Percentiles rank a stretch among this genome's conserved stretches.
Conservation (phyloP, 2,888 invertebrate genomes). For the Epinotia ramella region DNA sequence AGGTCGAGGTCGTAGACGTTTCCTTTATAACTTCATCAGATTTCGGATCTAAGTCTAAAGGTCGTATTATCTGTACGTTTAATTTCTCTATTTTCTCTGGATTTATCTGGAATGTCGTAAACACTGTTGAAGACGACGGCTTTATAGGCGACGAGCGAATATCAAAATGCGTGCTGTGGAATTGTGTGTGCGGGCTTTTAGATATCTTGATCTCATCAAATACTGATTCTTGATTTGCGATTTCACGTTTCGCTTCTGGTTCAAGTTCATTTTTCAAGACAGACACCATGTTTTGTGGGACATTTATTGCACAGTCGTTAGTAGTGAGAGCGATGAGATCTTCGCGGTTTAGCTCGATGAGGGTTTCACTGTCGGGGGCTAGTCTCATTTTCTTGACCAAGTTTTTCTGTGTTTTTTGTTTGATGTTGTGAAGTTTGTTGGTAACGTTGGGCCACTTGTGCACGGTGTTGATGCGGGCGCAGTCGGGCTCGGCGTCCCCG, state of each 20-base stretch:
- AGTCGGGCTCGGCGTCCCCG: slow-evolving; percentile 61
- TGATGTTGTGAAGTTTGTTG: slow-evolving; percentile 70
- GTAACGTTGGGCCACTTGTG: slow-evolving; percentile 71
- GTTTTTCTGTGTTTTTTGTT: slow-evolving; percentile 58
- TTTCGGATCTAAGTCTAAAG: slow-evolving; percentile 59
- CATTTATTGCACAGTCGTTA: slow-evolving; percentile 48
- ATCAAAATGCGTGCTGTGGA: slow-evolving; percentile 79
- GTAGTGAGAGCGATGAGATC: slow-evolving; percentile 57
- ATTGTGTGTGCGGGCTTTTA: slow-evolving; percentile 62
- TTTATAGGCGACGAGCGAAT: slow-evolving; percentile 80
- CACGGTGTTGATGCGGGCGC: slow-evolving; percentile 70
- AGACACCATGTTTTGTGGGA: slow-evolving; percentile 39
- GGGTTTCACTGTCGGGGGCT: slow-evolving; percentile 60
- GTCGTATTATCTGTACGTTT: slow-evolving; percentile 69
- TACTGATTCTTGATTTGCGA: slow-evolving; percentile 38
- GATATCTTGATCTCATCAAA: slow-evolving; percentile 51
- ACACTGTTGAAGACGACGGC: slow-evolving; percentile 72
- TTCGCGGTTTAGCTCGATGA: slow-evolving; percentile 66
- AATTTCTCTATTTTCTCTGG: slow-evolving; percentile 72
- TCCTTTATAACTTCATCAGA: slow-evolving; percentile 47
- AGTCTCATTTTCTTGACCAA: slow-evolving; percentile 69
- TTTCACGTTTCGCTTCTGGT: slow-evolving; percentile 41
- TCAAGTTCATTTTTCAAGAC: slow-evolving; percentile 33
- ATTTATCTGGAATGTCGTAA: slow-evolving; percentile 76
- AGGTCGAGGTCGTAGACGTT: slow-evolving; percentile 50